Evolutionary conservation across 1,140 invertebrate species (phyloP).

Genomic region (Carposina sasakii): DNA sequence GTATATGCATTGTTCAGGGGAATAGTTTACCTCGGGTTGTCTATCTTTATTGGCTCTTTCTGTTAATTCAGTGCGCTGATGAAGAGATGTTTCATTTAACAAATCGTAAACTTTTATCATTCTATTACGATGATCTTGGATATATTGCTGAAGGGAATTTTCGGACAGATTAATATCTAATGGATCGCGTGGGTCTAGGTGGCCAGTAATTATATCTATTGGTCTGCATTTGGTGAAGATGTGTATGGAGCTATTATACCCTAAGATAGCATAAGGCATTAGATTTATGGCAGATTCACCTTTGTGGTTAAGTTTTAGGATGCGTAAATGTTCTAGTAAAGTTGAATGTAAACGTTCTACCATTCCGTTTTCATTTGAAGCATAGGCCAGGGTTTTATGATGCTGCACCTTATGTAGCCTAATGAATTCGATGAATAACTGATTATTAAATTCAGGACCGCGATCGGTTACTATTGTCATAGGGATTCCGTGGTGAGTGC

Average conservation of each 20-base stretch:
- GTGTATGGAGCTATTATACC: constrained; percentile 4
- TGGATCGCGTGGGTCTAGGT: constrained; percentile 6
- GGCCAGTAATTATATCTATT: constrained; percentile 1
- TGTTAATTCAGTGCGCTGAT: background rate
- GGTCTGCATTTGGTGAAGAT: constrained; percentile 4
- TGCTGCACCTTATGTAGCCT: background rate
- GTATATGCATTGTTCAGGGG: constrained; percentile 23
- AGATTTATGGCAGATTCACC: background rate
- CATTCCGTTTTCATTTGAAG: constrained; percentile 4
- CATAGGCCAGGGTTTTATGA: background rate
- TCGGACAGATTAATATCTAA: constrained; percentile 1
- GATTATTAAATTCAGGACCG: background rate
- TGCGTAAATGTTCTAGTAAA: background rate
- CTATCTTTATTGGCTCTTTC: constrained; percentile 6
- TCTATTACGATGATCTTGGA: background rate
- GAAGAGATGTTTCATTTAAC: background rate
- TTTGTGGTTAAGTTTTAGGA: background rate
- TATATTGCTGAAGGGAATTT: constrained; percentile 1
- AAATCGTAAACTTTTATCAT: background rate
- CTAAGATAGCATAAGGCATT: constrained; percentile 3
- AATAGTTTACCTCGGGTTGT: constrained; percentile 22
- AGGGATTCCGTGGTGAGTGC: background rate
- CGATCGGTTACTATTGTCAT: background rate
- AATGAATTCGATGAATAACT: too few relatives aligned
- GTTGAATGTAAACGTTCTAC: background rate